Evolutionary conservation across 2,797 vertebrate species (phyloP), one percentile per base, ranked within the genome.

Genomic region (Danio kyathit): DNA sequence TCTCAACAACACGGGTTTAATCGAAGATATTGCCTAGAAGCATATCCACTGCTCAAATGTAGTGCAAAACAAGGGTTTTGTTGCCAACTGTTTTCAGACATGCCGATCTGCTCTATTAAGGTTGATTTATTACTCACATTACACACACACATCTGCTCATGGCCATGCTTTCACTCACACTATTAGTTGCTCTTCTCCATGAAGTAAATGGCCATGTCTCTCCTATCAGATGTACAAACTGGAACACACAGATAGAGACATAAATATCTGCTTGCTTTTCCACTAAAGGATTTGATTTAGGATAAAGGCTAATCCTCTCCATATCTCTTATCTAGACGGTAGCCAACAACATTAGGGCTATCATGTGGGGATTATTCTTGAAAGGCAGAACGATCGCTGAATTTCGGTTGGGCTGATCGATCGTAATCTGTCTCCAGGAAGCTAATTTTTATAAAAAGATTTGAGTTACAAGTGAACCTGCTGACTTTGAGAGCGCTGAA

Each of bases 91-190:
- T 82, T 88, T 69, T 46, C 46, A 46, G 19, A 82, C 64, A 80
- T 56, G 57, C 75, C 54, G 21, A 43, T 77, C 70, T 48, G 83
- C 74, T 79, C 83, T 67, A 76, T 85, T 82, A 81, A 81, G 67
- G 76, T 71, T 81, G 80, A 83, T 85, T 86, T 81, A 88, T 81
- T 69, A 48, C 78, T 75, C 17, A 77, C 69, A 81, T 84, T 79
- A 81, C 61, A 83, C 82, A 83, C 82, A 70, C 76, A 82, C 83
- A 80, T 82, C 76, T 83, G 76, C 72, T 82, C 73, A 66, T 46
- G 61, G 74, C 48, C 75, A 63, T 11, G 51, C 76, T 56, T 13
- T 46, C 66, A 67, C 49, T 14, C 71, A 59, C 44, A 12, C 16
- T 17, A 17, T 54, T 29, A 29, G 29, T 29, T 66, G 13, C 3